A percentile compares a stretch with the other conserved stretches of the same genome.
Conservation (phyloP, 2,797 vertebrate species). For the Sebastes cheni region DNA sequence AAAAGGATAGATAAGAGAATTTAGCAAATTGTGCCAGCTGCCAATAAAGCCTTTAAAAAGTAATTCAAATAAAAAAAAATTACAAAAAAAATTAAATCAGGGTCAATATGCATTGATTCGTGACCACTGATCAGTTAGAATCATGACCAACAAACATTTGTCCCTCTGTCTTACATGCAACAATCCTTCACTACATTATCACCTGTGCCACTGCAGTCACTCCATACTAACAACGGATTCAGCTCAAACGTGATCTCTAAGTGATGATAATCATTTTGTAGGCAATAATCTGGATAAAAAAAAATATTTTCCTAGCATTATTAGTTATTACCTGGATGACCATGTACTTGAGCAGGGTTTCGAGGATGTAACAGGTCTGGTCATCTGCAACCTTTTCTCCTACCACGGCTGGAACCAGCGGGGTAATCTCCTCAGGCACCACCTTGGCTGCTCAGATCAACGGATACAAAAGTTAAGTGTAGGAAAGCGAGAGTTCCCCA, state of each 20-base stretch:
- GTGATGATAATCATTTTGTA: background rate
- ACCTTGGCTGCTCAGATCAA: slow-evolving; percentile 87
- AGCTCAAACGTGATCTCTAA: background rate
- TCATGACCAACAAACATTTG: background rate
- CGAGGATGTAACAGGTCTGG: slow-evolving; percentile 95
- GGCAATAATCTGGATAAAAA: background rate
- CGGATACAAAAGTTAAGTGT: slow-evolving; percentile 16
- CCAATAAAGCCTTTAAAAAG: background rate
- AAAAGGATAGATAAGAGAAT: background rate
- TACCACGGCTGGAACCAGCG: slow-evolving; percentile 89
- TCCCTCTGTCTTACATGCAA: background rate
- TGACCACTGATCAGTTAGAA: background rate
- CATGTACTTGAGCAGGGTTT: slow-evolving; percentile 95
- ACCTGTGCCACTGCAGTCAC: background rate
- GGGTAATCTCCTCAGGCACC: slow-evolving; percentile 94
- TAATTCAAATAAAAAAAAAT: background rate
- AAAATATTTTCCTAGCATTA: background rate
- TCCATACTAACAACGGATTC: background rate
- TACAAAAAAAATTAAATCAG: background rate
- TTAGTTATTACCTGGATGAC: slow-evolving; percentile 89
- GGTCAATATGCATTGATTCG: background rate
- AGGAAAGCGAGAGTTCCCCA: background rate
- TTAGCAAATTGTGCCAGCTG: background rate
- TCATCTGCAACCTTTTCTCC: slow-evolving; percentile 95
- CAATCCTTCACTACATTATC: background rate